Base-by-base conservation (phyloP, 2,888 invertebrate genomes). In the Phaedon cochleariae region DNA sequence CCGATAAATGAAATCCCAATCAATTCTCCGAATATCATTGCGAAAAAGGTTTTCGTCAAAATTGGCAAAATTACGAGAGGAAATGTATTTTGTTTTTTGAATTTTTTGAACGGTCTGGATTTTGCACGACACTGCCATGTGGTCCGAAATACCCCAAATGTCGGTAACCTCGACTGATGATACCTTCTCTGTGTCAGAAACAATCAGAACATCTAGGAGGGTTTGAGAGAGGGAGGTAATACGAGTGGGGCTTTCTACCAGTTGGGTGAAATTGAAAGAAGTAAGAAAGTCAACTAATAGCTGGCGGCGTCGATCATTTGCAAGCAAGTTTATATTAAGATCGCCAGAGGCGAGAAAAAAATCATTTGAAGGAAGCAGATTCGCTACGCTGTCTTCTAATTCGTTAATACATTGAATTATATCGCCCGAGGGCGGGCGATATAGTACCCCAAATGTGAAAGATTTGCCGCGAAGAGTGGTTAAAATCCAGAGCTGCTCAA, bases 381-480 rank as follows among this genome's bases (percentile, higher is more conserved):
- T 34, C 34, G 9, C 6, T 34, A 10, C 34, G 3, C 6, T 2
- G 3, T 34, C 34, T 34, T 34, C 34, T 34, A 34, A 34, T 34
- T 34, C 29, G 34, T 34, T 34, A 34, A 34, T 34, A 34, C 34
- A 34, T 34, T 34, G 10, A 49, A 49, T 49, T n/a, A n/a, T n/a
- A n/a, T n/a, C n/a, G n/a, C n/a, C n/a, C n/a, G n/a, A n/a, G n/a
- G n/a, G n/a, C n/a, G 49, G 49, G 17, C 21, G 49, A 21, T 49
- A 21, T n/a, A 49, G 49, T 21, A 49, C 49, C 21, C 49, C 49
- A 49, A 49, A 49, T 2, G 49, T 49, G 21, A 49, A 49, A 49
- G 49, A 49, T 49, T 49, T 49, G n/a, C 49, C 49, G 49, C 49
- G 21, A 49, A 10, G 34, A 34, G 46, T 46, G 46, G 17, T 46